phyloP scores from a whole-genome alignment of 2,113 vertebrate species.

The Aphelocoma coerulescens region DNA sequence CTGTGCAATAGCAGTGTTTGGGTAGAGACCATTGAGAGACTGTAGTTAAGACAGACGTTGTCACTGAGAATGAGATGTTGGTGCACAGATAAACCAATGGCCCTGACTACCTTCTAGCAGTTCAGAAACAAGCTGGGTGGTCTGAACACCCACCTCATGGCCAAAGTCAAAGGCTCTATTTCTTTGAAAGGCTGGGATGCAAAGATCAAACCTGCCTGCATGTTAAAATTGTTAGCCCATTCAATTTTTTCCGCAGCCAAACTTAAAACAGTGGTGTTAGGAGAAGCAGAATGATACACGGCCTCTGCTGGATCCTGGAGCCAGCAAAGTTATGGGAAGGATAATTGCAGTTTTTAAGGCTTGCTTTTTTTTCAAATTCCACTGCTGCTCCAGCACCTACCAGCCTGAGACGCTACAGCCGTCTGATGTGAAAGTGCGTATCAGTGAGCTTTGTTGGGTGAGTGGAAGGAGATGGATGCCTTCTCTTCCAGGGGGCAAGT shows the following conservation, averaged over 20 bases:
- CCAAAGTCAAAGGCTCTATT: background rate
- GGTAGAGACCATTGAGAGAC: too few relatives aligned
- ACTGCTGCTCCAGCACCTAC: background rate
- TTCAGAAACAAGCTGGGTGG: background rate
- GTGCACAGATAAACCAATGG: background rate
- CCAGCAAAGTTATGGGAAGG: background rate
- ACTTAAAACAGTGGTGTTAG: background rate
- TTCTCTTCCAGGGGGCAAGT: background rate
- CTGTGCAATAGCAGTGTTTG: background rate
- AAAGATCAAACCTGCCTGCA: background rate
- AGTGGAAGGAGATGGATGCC: background rate
- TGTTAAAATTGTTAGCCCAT: background rate
- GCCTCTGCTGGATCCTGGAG: background rate
- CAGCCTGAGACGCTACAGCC: background rate
- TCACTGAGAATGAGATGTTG: background rate
- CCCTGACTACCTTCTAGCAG: background rate
- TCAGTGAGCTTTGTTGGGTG: background rate
- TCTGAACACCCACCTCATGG: fast-evolving
- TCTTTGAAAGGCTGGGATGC: background rate
- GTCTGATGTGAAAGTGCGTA: background rate
- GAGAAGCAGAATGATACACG: background rate
- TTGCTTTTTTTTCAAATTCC: background rate
- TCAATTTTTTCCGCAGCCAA: background rate
- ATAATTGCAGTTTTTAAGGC: background rate
- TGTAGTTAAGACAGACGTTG: background rate